phyloP scores from a whole-genome alignment of 2,888 invertebrate species.

The Lathronympha strigana region DNA sequence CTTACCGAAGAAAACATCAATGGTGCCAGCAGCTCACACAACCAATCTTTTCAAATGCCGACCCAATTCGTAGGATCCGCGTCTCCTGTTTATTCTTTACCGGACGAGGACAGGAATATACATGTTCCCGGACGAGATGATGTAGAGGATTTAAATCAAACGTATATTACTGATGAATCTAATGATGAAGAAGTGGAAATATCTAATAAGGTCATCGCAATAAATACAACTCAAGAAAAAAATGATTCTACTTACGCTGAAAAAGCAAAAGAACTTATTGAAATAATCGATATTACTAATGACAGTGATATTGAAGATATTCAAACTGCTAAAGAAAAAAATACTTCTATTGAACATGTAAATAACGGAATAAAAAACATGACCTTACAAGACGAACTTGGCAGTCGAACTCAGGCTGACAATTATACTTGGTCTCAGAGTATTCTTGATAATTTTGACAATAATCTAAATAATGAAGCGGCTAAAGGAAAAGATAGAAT shows the following conservation, averaged over 20 bases:
- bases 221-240: not conserved
- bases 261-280: conserved; percentile 16
- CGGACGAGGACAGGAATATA: conserved; percentile 53
- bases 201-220: not conserved
- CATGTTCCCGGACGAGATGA: conserved; percentile 38
- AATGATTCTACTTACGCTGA: not conserved
- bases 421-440: conserved; percentile 53
- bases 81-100: conserved; percentile 56
- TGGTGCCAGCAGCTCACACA: not conserved
- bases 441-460: conserved; percentile 45
- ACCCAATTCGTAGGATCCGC: conserved; percentile 8
- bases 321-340: not conserved
- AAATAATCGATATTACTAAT: conserved; percentile 47
- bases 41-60: not conserved
- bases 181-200: not conserved
- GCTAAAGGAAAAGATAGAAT: not conserved
- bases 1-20: conserved; percentile 43
- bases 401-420: conserved; percentile 5
- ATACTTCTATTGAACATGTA: conserved; percentile 20
- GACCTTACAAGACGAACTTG: conserved; percentile 3
- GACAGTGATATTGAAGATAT: conserved; percentile 24
- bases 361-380: conserved; percentile 20
- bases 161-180: not conserved
- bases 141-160: conserved; percentile 4
- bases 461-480: not conserved